phyloP scores from a whole-genome alignment of 2,113 vertebrate genomes.

The Ellobius talpinus region DNA sequence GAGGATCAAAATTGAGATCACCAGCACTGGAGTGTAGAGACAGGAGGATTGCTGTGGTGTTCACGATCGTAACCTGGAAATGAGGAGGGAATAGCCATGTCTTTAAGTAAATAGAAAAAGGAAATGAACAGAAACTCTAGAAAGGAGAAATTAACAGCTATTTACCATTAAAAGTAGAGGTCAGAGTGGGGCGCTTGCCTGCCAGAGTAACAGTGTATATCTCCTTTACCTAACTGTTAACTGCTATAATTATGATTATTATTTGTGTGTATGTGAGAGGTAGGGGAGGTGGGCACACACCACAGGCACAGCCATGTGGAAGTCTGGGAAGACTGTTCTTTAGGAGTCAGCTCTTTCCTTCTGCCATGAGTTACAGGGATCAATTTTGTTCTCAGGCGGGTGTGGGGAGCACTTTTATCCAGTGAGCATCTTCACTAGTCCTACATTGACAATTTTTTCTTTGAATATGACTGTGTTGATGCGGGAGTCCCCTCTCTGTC shows the following conservation, averaged over 20 bases:
- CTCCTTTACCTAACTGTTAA: not conserved
- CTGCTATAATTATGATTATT: not conserved
- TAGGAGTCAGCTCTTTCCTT: not conserved
- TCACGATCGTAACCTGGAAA: not conserved
- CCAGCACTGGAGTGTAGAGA: not conserved
- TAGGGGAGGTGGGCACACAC: not conserved
- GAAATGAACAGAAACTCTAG: not conserved
- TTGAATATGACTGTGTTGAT: not conserved
- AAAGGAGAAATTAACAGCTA: not conserved
- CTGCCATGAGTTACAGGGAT: not conserved
- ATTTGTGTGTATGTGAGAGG: not conserved
- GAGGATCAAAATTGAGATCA: not conserved
- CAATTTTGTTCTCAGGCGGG: not conserved
- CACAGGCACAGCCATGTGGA: not conserved
- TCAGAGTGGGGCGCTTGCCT: not conserved
- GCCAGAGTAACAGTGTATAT: not conserved
- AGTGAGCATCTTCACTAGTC: not conserved
- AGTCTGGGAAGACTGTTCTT: not conserved
- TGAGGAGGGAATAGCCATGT: no score
- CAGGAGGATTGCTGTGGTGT: not conserved
- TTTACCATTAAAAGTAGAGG: not conserved
- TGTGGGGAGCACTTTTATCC: not conserved
- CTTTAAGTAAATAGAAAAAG: not conserved
- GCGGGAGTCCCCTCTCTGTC: no score
- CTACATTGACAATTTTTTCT: not conserved